These are phyloP conservation scores for Andrena fulva DNA, from an alignment of 2,888 invertebrate genomes.

Conservation along the genomic window DNA sequence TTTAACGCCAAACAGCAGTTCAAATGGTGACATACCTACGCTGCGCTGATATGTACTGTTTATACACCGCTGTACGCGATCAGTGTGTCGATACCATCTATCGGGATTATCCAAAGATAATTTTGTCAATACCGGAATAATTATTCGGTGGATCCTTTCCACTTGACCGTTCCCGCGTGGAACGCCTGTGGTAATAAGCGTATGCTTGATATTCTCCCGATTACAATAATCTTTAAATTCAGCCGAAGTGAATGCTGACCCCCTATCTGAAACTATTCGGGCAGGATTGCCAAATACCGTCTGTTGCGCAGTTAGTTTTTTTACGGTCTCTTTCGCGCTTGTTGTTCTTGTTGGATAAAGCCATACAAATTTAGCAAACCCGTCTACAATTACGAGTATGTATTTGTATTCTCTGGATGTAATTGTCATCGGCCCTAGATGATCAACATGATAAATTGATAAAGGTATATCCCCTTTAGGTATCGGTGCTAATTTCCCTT, in stretches of 20 bases:
- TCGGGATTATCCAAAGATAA: background rate
- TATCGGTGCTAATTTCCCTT: background rate
- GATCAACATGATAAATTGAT: background rate
- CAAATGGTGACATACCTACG: constrained; percentile 52
- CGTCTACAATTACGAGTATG: background rate
- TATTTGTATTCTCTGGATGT: background rate
- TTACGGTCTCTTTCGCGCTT: background rate
- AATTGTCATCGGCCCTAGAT: background rate
- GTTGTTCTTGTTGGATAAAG: background rate
- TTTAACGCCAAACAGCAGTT: constrained; percentile 41
- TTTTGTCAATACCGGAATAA: too few species aligned
- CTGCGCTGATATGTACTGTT: constrained; percentile 42
- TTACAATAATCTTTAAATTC: background rate
- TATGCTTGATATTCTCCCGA: background rate
- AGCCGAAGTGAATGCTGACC: background rate
- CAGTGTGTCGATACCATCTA: background rate
- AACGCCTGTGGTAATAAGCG: background rate
- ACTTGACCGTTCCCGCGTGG: background rate
- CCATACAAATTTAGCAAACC: constrained; percentile 6
- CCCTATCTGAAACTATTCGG: background rate
- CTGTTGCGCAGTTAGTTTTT: background rate
- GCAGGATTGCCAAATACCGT: background rate
- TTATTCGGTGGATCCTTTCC: too few species aligned
- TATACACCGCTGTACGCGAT: background rate
- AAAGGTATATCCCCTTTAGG: background rate